A percentile compares a stretch with the other conserved stretches of the same genome.
Evolutionary conservation across 2,888 invertebrate genomes (phyloP).

Genomic region (Sycophila texana): DNA sequence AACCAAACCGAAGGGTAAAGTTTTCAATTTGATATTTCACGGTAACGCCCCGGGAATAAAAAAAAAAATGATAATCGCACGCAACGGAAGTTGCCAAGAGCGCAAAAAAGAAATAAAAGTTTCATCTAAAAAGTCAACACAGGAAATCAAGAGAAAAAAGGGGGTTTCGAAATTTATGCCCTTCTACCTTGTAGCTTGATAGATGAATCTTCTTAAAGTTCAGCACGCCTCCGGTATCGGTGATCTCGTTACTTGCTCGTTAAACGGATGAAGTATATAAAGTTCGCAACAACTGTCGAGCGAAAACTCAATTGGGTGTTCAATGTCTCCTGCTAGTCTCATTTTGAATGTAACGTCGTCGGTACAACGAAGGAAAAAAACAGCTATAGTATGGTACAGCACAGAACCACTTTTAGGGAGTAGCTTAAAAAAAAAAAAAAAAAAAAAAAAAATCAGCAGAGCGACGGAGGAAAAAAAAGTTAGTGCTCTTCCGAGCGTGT

Average conservation of each 20-base stretch:
- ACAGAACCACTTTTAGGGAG: too few relatives aligned
- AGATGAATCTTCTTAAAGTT: constrained; percentile 18
- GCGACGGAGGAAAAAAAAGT: neutral
- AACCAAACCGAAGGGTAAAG: too few relatives aligned
- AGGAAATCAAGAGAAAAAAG: neutral
- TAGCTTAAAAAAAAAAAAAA: too few relatives aligned
- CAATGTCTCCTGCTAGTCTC: neutral
- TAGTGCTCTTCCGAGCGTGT: neutral
- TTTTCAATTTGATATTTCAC: too few relatives aligned
- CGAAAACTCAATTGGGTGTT: constrained; percentile 16
- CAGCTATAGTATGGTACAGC: too few relatives aligned
- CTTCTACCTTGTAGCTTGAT: constrained; percentile 25
- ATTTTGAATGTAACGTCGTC: neutral
- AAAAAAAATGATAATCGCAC: too few relatives aligned
- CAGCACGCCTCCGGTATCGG: constrained; percentile 1
- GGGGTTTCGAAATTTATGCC: neutral
- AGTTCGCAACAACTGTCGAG: neutral
- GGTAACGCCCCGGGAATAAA: too few relatives aligned
- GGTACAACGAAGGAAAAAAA: too few relatives aligned
- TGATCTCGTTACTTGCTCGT: constrained; percentile 21
- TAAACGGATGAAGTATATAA: constrained; percentile 11
- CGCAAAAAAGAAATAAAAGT: neutral
- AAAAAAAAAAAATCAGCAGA: too few relatives aligned
- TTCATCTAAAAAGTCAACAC: neutral
- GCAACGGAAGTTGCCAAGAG: too few relatives aligned